A percentile compares a stretch with the other conserved stretches of the same genome.
These are phyloP conservation scores for Myoxocephalus aenaeus DNA, from an alignment of 2,797 vertebrate species.

Conservation along the genomic window DNA sequence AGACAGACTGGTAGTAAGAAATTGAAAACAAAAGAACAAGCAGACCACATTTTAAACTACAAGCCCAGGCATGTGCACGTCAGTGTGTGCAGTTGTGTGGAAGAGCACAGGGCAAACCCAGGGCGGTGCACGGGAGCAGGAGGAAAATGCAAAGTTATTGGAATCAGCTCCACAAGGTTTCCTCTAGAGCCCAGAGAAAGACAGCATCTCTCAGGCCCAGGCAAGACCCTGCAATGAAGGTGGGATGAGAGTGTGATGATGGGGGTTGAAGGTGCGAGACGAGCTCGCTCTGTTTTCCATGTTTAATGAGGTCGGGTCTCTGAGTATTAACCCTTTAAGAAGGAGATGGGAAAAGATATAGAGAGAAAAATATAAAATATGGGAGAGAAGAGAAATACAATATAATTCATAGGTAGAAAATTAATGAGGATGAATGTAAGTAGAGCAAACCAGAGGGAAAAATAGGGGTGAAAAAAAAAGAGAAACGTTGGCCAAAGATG, in stretches of 20 bases:
- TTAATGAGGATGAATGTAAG: not conserved
- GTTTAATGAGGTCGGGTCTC: slow-evolving; percentile 51
- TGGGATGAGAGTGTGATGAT: slow-evolving; percentile 44
- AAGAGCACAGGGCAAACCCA: slow-evolving; percentile 35
- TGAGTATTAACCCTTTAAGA: slow-evolving; percentile 26
- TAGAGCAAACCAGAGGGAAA: slow-evolving; percentile 26
- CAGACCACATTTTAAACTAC: slow-evolving; percentile 1
- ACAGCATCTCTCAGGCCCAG: slow-evolving; percentile 46
- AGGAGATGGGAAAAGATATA: slow-evolving; percentile 9
- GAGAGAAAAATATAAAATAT: slow-evolving; percentile 13
- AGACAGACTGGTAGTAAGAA: not conserved
- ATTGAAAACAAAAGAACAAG: slow-evolving; percentile 17
- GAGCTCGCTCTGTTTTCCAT: slow-evolving; percentile 49
- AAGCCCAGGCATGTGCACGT: slow-evolving; percentile 19
- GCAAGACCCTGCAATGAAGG: slow-evolving; percentile 45
- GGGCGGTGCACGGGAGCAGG: slow-evolving; percentile 35
- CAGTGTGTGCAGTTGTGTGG: not conserved
- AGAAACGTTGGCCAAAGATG: slow-evolving; percentile 60
- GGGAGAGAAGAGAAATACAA: not conserved
- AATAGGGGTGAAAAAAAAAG: not conserved
- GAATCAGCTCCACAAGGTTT: slow-evolving; percentile 49
- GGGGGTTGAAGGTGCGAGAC: slow-evolving; percentile 37
- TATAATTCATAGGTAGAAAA: slow-evolving; percentile 13
- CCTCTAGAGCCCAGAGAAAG: slow-evolving; percentile 51
- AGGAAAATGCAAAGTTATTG: slow-evolving; percentile 62